phyloP scores from a whole-genome alignment of 92 coral and sea anemone species.

The Diadumene lineata region DNA sequence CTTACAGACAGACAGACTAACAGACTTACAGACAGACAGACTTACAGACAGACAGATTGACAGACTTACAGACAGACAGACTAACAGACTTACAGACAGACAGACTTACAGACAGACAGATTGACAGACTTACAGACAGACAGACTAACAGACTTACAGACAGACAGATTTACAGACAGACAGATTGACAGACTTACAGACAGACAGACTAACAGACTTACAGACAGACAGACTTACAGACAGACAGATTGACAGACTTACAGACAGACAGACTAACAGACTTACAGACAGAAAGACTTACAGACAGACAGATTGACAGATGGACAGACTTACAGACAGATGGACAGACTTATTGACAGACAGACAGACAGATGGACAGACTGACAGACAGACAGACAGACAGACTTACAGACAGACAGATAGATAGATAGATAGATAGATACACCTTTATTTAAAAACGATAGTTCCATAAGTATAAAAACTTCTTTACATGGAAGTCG shows the following conservation, averaged over 20 bases:
- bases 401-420: slow-evolving; percentile 8
- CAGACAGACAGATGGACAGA: slow-evolving; percentile 1
- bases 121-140: slow-evolving; percentile 5
- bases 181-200: not conserved
- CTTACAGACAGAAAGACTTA: not conserved
- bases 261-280: not conserved
- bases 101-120: not conserved
- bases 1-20: not conserved
- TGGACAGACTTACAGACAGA: slow-evolving; percentile 7
- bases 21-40: too few relatives aligned
- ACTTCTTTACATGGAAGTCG: too few relatives aligned
- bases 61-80: not conserved
- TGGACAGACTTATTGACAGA: not conserved
- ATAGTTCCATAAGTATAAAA: too few relatives aligned
- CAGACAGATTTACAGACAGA: not conserved
- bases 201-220: not conserved
- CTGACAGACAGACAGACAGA: slow-evolving; percentile 14
- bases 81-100: not conserved
- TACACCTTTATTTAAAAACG: too few relatives aligned
- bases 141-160: not conserved
- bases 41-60: too few relatives aligned
- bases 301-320: slow-evolving; percentile 1
- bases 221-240: slow-evolving; percentile 13
- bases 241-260: slow-evolving; percentile 4
- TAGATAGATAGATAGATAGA: not conserved